phyloP scores from a whole-genome alignment of 2,888 invertebrate genomes.

The Timema cristinae region DNA sequence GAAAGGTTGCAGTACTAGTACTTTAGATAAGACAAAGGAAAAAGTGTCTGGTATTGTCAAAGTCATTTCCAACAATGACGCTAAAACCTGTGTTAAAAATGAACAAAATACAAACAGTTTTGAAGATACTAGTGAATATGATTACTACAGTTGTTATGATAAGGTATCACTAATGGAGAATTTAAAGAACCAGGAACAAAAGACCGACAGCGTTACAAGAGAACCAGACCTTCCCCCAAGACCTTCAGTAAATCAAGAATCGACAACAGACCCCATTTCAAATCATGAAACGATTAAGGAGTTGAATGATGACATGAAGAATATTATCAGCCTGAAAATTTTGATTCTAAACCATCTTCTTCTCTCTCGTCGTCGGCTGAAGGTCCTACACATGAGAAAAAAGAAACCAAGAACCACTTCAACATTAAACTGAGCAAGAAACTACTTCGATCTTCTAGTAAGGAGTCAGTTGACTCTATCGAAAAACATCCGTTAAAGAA shows the following conservation, averaged over 20 bases:
- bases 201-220: not conserved
- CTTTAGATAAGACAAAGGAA: too few relatives aligned
- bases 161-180: not conserved
- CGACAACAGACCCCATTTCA: not conserved
- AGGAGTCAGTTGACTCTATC: conserved; percentile 3
- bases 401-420: not conserved
- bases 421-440: conserved; percentile 14
- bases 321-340: not conserved
- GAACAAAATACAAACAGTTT: too few relatives aligned
- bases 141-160: conserved; percentile 3
- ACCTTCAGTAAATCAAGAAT: conserved; percentile 17
- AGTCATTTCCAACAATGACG: too few relatives aligned
- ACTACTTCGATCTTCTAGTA: conserved; percentile 7
- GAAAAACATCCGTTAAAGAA: not conserved
- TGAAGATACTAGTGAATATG: not conserved
- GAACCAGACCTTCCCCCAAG: conserved; percentile 29
- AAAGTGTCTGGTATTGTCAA: not conserved
- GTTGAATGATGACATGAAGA: conserved; percentile 9
- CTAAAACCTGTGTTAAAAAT: too few relatives aligned
- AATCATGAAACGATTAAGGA: conserved; percentile 7
- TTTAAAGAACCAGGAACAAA: conserved; percentile 18
- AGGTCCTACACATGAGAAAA: conserved; percentile 3
- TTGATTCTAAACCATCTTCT: not conserved
- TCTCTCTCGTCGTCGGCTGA: not conserved
- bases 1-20: too few relatives aligned